Evolutionary conservation across 2,113 vertebrate genomes (phyloP).

Genomic region (Neomonachus schauinslandi): DNA sequence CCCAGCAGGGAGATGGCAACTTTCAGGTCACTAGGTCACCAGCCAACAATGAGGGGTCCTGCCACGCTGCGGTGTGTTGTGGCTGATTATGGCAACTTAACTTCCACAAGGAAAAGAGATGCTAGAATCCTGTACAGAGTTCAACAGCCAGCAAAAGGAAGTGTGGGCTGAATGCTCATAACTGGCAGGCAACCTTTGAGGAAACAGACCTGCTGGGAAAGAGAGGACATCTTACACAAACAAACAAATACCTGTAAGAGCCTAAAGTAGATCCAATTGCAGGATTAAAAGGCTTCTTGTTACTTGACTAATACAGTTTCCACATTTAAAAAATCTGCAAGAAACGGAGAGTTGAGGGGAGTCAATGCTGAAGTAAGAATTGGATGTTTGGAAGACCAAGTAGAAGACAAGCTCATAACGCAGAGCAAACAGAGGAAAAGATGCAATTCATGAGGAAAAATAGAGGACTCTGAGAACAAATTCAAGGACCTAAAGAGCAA

Average conservation of each 20-base stretch:
- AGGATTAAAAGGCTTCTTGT: background rate
- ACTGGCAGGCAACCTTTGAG: background rate
- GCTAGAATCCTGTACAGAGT: background rate
- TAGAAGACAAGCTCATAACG: background rate
- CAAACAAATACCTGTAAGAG: background rate
- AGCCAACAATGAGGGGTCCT: background rate
- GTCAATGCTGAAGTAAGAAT: background rate
- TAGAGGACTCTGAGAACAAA: background rate
- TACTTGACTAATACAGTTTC: background rate
- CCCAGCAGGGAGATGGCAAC: fast-evolving
- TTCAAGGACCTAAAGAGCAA: background rate
- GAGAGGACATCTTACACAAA: background rate
- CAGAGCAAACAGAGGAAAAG: background rate
- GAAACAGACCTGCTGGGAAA: background rate
- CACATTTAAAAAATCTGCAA: background rate
- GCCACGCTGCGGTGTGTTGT: fast-evolving
- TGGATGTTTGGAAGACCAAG: background rate
- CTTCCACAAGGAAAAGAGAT: background rate
- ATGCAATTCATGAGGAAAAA: background rate
- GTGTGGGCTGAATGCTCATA: fast-evolving
- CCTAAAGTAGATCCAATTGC: background rate
- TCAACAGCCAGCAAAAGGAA: background rate
- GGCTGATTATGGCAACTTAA: background rate
- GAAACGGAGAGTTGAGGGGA: background rate
- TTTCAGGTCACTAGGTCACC: background rate